Base-by-base conservation (phyloP, 1,140 invertebrate genomes). In the Parapsyche elsis region DNA sequence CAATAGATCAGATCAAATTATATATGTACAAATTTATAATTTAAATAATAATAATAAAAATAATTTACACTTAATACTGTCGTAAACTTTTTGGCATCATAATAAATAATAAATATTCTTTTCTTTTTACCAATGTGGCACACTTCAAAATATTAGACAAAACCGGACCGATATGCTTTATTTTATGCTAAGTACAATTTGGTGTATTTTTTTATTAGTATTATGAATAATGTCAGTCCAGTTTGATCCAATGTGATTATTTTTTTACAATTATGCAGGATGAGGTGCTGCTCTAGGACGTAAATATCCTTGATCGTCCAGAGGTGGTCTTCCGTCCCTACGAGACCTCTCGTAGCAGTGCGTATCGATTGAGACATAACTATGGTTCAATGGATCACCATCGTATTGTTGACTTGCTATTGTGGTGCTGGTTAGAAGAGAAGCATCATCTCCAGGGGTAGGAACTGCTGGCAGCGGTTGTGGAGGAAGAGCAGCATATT, bases 261-360 rank as follows among this genome's bases (percentile, higher is more conserved):
- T 7, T 67, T 0, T 67, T 67, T 67, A 53, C n/a, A 9, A 30
- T 75, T 23, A 75, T 21, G 24, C 46, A 9, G 73, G 73, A 57
- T 57, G 71, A 5, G 76, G 80, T 71, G 88, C 88, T 57, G 88
- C 87, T 73, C 88, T 86, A 74, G 88, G 88, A 83, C 88, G 87
- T 85, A 89, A 88, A 85, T 89, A 89, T 83, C 88, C 88, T 84
- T 89, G 88, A 59, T 89, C 88, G 70, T 89, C 88, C 80, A 89
- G 85, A 85, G 86, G 78, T 85, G 84, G 21, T 74, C 71, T 75
- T 21, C 53, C 76, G 12, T 78, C 64, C 87, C 87, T 67, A 85
- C 86, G 79, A 30, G 88, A 86, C 81, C 88, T 87, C 70, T 89
- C 88, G 77, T 89, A 89, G 83, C 87, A 88, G 84, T 89, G 88